Base-by-base conservation (phyloP, 2,888 invertebrate genomes). In the Electrophaes corylata region DNA sequence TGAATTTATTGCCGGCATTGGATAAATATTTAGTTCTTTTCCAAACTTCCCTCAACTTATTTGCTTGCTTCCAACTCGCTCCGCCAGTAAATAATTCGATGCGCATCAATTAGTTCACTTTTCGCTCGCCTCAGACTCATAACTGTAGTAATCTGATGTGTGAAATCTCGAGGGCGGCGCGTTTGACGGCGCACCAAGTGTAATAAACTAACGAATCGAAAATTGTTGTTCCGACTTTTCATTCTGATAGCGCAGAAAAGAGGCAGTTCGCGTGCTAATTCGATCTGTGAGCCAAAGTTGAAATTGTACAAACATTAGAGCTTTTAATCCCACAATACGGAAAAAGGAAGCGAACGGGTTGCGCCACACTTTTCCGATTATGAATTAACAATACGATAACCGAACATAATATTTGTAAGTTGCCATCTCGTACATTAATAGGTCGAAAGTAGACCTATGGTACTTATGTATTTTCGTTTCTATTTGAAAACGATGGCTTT, bases 151-250 rank as follows among this genome's bases (percentile, higher is more conserved):
- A 71, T 71, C 46, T 66, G 67, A 67, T 65, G 64, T 63, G 64
- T 67, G 69, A 71, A 71, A 69, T 71, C 71, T 69, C 69, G 58
- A 66, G 71, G 68, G 71, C 62, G 41, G 39, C 43, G 35, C 51
- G 20, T 64, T 54, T 63, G 63, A 62, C 60, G 59, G 54, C 48
- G 54, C 44, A 56, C 40, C 37, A 41, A 43, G 60, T 59, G 55
- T 59, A 45, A 58, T 53, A 52, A 45, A 57, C 57, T 59, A 61
- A 58, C 62, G 62, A 60, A 64, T 62, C 62, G 62, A 48, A 57
- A 55, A 57, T 47, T 57, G 47, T 51, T 18, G 44, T 20, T 47
- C 51, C 16, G 48, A 52, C 51, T 60, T 46, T 46, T 62, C 41
- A 59, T 62, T 51, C 52, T 26, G 56, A 44, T 57, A 53, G 43